Percentiles rank a stretch among this genome's conserved stretches.
phyloP scores from a whole-genome alignment of 2,888 invertebrate species.

The Gymnoscelis rufifasciata region DNA sequence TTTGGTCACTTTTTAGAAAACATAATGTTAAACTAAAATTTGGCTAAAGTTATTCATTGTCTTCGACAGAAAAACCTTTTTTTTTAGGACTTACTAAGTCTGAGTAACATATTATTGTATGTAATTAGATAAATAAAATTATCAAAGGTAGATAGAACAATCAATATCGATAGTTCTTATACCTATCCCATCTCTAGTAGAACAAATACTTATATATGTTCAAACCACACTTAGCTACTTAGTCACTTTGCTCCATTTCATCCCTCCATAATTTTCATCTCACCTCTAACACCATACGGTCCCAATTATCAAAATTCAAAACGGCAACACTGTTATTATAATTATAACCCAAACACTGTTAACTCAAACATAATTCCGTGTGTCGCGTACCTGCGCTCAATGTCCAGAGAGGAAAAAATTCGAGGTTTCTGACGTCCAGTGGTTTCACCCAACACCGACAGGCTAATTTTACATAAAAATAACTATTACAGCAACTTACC shows the following conservation, averaged over 20 bases:
- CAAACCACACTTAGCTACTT: too few species aligned
- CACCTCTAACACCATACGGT: conserved; percentile 28
- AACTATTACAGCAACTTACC: conserved; percentile 31
- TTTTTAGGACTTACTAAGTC: too few species aligned
- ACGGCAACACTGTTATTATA: conserved; percentile 5
- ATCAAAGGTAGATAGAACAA: neutral
- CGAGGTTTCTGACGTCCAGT: conserved; percentile 71
- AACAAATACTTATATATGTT: too few species aligned
- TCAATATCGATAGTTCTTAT: neutral
- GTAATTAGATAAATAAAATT: too few species aligned
- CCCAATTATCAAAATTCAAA: conserved; percentile 27
- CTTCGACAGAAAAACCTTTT: too few species aligned
- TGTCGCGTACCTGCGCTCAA: conserved; percentile 66
- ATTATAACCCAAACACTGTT: conserved; percentile 10
- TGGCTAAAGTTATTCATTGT: too few species aligned
- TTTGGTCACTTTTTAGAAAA: too few species aligned
- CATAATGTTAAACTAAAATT: too few species aligned
- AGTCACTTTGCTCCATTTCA: too few species aligned
- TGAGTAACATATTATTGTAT: too few species aligned
- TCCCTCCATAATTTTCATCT: conserved; percentile 20
- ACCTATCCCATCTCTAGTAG: too few species aligned
- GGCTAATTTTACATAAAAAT: conserved; percentile 47
- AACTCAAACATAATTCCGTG: conserved; percentile 8
- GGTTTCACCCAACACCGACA: conserved; percentile 72
- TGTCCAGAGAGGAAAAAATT: conserved; percentile 75